These are phyloP conservation scores for Ophiothrix spiculata DNA, from an alignment of 35 echinoderm and acorn worm genomes.

Conservation along the genomic window DNA sequence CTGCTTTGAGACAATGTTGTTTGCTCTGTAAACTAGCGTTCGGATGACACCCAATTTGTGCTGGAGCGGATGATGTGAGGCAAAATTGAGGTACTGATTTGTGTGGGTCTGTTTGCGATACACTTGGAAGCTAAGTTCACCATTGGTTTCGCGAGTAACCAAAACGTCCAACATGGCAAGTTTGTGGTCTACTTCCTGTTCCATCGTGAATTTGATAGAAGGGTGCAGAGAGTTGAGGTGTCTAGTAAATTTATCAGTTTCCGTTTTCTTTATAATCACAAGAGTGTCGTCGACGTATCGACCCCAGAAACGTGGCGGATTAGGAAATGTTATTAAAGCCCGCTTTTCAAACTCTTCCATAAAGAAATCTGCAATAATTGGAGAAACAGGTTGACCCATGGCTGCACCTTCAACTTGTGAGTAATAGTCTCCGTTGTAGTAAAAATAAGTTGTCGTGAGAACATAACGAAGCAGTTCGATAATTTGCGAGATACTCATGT, in stretches of 20 bases:
- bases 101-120: conserved; percentile 34
- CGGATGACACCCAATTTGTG: too few species aligned
- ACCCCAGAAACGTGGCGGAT: conserved; percentile 36
- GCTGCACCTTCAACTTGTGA: background rate
- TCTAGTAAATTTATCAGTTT: conserved; percentile 12
- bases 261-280: background rate
- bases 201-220: conserved; percentile 50
- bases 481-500: background rate
- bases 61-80: too few species aligned
- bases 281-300: conserved; percentile 58
- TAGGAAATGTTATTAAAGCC: conserved; percentile 12
- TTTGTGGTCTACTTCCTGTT: background rate
- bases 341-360: conserved; percentile 15
- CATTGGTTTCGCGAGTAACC: background rate
- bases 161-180: conserved; percentile 21
- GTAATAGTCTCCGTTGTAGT: background rate
- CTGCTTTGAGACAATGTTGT: too few species aligned
- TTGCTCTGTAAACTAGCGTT: too few species aligned
- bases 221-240: conserved; percentile 42
- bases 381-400: conserved; percentile 18
- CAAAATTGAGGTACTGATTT: too few species aligned
- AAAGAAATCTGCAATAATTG: background rate
- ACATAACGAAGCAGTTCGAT: background rate
- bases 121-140: background rate
- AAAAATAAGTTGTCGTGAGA: background rate